Evolutionary conservation across 2,113 vertebrate species (phyloP).

Genomic region (Hyaena hyaena): DNA sequence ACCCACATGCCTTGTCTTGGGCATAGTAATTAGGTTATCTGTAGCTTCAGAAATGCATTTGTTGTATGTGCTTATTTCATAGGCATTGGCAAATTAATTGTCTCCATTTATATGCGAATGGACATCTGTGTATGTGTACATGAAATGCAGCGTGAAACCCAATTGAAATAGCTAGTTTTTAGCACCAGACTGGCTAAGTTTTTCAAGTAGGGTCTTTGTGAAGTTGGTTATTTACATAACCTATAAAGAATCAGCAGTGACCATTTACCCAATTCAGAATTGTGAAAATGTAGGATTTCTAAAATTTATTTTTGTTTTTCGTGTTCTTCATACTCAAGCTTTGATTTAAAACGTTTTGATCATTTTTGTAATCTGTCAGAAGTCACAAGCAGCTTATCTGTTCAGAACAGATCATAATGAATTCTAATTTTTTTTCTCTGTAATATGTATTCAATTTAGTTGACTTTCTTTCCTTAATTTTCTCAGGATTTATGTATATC

Average conservation of each 20-base stretch:
- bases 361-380: constrained; percentile 16
- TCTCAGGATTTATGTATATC: not conserved
- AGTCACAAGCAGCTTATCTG: not conserved
- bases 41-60: not conserved
- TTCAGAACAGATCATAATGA: not conserved
- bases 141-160: not conserved
- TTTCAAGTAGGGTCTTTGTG: not conserved
- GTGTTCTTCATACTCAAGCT: not conserved
- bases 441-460: not conserved
- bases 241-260: not conserved
- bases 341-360: constrained; percentile 40
- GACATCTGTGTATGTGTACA: not conserved
- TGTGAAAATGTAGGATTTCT: not conserved
- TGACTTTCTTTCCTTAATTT: not conserved
- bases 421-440: not conserved
- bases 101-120: not conserved
- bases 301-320: constrained; percentile 17
- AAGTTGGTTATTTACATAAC: constrained; percentile 24
- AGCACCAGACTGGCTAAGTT: not conserved
- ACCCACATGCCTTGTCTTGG: not conserved
- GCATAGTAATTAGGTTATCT: not conserved
- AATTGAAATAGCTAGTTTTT: constrained; percentile 31
- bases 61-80: not conserved
- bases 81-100: not conserved
- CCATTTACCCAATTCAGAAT: not conserved